These are phyloP conservation scores for Echeneis naucrates DNA, from an alignment of 2,797 vertebrate species.

Conservation along the genomic window DNA sequence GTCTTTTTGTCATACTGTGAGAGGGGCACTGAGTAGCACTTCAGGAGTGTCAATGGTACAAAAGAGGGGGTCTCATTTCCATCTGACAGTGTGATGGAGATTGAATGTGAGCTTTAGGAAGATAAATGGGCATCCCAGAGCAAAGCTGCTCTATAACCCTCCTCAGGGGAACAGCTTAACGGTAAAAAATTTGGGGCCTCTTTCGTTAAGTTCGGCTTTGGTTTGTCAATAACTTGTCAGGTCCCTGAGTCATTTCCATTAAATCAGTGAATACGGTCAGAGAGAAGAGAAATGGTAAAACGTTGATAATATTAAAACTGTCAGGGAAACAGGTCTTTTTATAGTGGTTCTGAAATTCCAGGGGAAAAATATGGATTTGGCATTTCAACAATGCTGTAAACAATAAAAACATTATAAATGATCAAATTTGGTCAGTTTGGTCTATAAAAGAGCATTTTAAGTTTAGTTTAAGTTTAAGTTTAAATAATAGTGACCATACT, in stretches of 20 bases:
- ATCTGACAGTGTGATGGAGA: conserved; percentile 85
- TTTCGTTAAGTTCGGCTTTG: conserved; percentile 71
- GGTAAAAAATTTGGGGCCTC: conserved; percentile 68
- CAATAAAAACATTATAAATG: not conserved
- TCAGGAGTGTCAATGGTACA: conserved; percentile 73
- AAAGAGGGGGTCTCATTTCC: conserved; percentile 82
- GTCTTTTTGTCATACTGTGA: conserved; percentile 75
- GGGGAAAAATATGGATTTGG: not conserved
- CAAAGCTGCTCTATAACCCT: conserved; percentile 55
- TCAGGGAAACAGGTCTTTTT: conserved; percentile 2
- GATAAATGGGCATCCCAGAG: conserved; percentile 83
- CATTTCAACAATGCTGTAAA: not conserved
- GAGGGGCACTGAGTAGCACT: conserved; percentile 71
- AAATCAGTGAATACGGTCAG: conserved; percentile 34
- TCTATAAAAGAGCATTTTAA: conserved; percentile 15
- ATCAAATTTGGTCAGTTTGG: not conserved
- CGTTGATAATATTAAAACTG: conserved; percentile 9
- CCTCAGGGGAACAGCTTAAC: conserved; percentile 69
- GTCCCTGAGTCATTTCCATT: conserved; percentile 29
- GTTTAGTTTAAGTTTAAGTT: too few species aligned
- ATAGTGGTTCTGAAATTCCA: conserved; percentile 13
- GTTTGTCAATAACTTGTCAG: conserved; percentile 71
- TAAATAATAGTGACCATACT: conserved; percentile 2
- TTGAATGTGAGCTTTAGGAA: conserved; percentile 88
- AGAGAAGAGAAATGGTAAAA: conserved; percentile 16